Evolutionary conservation across 2,113 vertebrate species (phyloP).

Genomic region (Mola mola): DNA sequence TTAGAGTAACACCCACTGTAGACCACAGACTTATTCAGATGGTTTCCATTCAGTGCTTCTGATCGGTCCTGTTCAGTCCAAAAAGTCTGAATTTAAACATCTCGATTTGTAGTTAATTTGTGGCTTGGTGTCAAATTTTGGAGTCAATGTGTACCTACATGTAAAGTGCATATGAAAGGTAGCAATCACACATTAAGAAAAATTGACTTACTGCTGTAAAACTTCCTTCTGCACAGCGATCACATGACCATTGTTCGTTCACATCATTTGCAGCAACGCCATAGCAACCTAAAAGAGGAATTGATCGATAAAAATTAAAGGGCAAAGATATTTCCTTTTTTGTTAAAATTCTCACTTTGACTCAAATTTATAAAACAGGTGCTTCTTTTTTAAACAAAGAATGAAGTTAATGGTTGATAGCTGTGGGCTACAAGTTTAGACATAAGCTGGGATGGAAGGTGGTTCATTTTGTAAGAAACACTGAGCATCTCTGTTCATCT

Average conservation of each 20-base stretch:
- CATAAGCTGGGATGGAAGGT: conserved; percentile 15
- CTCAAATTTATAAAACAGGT: conserved; percentile 10
- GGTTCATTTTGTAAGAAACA: conserved; percentile 38
- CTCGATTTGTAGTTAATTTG: not conserved
- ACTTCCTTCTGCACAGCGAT: conserved; percentile 87
- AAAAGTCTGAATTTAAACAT: too few relatives aligned
- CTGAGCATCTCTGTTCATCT: not conserved
- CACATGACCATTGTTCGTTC: conserved; percentile 89
- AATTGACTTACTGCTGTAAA: conserved; percentile 89
- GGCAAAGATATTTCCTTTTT: not conserved
- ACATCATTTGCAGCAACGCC: conserved; percentile 88
- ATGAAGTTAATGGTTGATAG: conserved; percentile 31
- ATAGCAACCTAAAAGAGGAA: conserved; percentile 89
- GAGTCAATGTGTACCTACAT: not conserved
- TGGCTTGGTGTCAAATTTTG: too few relatives aligned
- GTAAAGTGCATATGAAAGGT: not conserved
- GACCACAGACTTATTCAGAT: not conserved
- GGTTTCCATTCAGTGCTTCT: not conserved
- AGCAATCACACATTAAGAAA: not conserved
- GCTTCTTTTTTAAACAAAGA: conserved; percentile 45
- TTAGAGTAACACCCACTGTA: not conserved
- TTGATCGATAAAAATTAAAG: not conserved
- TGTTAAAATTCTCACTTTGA: not conserved
- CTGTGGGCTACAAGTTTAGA: conserved; percentile 28
- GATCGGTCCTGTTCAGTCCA: too few relatives aligned